Percentiles rank a stretch among this genome's conserved stretches.
phyloP scores from a whole-genome alignment of 2,888 invertebrate genomes.

The Drosophila tanythrix region DNA sequence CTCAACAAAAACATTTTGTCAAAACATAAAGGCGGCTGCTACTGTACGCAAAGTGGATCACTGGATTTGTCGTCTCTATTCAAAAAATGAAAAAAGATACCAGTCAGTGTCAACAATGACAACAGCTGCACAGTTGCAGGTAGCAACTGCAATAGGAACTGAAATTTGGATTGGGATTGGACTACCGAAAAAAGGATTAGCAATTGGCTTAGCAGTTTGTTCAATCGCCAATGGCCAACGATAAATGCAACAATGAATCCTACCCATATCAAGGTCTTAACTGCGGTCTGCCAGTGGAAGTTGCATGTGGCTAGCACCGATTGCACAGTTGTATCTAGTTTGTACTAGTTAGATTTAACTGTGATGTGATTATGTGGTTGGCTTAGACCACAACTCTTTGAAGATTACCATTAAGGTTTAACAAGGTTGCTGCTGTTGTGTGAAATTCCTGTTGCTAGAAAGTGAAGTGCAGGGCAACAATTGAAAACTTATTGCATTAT shows the following conservation, averaged over 20 bases:
- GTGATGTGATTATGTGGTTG: slow-evolving; percentile 48
- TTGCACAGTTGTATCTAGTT: slow-evolving; percentile 18
- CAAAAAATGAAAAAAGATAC: slow-evolving; percentile 11
- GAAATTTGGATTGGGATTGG: slow-evolving; percentile 26
- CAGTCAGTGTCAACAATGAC: slow-evolving; percentile 44
- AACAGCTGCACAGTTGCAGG: slow-evolving; percentile 66
- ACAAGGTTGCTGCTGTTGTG: not conserved
- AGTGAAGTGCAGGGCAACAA: not conserved
- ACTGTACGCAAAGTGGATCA: slow-evolving; percentile 77
- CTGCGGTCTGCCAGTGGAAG: slow-evolving; percentile 35
- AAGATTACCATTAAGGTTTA: slow-evolving; percentile 13
- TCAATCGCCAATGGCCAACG: slow-evolving; percentile 55
- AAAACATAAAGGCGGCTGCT: slow-evolving; percentile 73
- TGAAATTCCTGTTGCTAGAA: not conserved
- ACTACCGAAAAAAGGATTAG: slow-evolving; percentile 71
- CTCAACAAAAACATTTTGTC: slow-evolving; percentile 77
- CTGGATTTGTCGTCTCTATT: slow-evolving; percentile 56
- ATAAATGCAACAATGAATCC: slow-evolving; percentile 45
- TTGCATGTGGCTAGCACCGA: slow-evolving; percentile 42
- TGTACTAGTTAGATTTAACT: slow-evolving; percentile 31
- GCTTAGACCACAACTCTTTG: slow-evolving; percentile 29
- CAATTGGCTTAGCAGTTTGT: slow-evolving; percentile 67
- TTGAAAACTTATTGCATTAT: not conserved
- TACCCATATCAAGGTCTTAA: slow-evolving; percentile 51
- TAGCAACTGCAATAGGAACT: slow-evolving; percentile 4